Conservation (phyloP, 2,888 invertebrate species). For the Drepanosiphum platanoidis region DNA sequence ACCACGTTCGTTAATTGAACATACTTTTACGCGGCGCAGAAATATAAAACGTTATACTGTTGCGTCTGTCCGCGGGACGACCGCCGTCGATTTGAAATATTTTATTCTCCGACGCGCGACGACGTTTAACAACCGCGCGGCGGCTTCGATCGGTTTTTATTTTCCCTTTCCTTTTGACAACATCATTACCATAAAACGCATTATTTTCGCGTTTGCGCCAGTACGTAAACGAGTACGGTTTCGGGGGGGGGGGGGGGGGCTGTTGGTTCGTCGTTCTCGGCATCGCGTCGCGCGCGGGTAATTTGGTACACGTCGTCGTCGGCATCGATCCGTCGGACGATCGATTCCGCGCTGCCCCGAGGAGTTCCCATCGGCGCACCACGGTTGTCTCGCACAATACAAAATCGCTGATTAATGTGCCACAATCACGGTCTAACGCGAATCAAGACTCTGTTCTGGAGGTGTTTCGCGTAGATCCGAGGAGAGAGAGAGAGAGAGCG, state of each 20-base stretch:
- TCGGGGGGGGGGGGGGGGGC: too few species aligned
- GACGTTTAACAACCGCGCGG: too few species aligned
- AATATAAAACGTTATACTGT: too few species aligned
- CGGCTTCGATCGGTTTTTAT: neutral
- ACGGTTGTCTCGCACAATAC: conserved; percentile 47
- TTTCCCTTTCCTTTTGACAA: neutral
- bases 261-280: neutral
- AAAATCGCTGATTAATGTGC: conserved; percentile 47
- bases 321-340: neutral
- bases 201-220: neutral
- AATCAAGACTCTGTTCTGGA: conserved; percentile 20
- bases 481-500: too few species aligned
- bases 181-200: neutral
- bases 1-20: too few species aligned
- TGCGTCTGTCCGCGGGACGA: too few species aligned
- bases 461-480: conserved; percentile 5
- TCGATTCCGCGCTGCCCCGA: neutral
- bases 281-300: too few species aligned
- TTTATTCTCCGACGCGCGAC: too few species aligned
- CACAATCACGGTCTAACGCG: conserved; percentile 34
- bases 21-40: too few species aligned
- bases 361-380: too few species aligned
- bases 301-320: neutral
- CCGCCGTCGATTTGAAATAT: too few species aligned
- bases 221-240: neutral